Evolutionary conservation across 2,113 vertebrate genomes (phyloP).

Genomic region (Mus pahari): DNA sequence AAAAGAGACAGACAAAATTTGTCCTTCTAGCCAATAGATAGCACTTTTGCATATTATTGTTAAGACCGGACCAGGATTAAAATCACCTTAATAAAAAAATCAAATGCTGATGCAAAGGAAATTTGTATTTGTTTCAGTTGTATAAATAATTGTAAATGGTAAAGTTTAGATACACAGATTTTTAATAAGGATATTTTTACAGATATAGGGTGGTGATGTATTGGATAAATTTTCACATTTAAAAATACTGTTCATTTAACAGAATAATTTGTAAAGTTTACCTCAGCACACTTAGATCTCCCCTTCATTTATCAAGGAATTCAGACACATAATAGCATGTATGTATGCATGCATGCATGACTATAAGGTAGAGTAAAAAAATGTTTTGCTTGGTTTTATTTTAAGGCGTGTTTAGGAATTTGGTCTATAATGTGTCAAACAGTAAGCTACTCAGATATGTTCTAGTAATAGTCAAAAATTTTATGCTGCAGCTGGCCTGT

Average conservation of each 20-base stretch:
- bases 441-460: constrained; percentile 56
- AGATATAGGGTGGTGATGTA: constrained; percentile 15
- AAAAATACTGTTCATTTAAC: constrained; percentile 38
- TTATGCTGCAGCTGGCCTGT: constrained; percentile 55
- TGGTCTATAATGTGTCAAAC: constrained; percentile 39
- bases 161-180: background rate
- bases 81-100: constrained; percentile 59
- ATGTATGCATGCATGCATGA: background rate
- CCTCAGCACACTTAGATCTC: constrained; percentile 1
- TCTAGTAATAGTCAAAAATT: constrained; percentile 44
- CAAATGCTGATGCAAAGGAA: constrained; percentile 34
- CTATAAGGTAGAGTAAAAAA: constrained; percentile 52
- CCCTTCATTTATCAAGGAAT: constrained; percentile 54
- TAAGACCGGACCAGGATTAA: constrained; percentile 19
- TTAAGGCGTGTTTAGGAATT: constrained; percentile 50
- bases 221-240: constrained; percentile 53
- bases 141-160: background rate
- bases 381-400: constrained; percentile 51
- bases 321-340: constrained; percentile 24
- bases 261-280: constrained; percentile 67
- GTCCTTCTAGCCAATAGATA: constrained; percentile 13
- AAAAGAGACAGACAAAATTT: constrained; percentile 32
- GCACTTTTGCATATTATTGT: constrained; percentile 47
- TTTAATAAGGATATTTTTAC: constrained; percentile 18
- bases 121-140: background rate